These are phyloP conservation scores for Eulemur rubriventer DNA, from an alignment of 2,797 vertebrate genomes.

Conservation along the genomic window DNA sequence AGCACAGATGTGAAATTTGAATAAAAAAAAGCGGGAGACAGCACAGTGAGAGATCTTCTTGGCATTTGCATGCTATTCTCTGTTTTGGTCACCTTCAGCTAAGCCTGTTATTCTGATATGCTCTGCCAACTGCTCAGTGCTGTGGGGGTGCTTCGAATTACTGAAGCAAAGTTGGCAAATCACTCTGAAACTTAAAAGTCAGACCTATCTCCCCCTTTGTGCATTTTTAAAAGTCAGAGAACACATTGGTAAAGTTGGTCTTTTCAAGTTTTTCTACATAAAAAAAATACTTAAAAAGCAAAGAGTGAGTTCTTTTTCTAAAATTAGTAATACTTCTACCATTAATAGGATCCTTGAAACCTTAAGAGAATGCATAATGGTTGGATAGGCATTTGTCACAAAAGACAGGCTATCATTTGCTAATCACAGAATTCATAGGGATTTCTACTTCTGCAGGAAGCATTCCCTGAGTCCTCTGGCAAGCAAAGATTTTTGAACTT, in stretches of 20 bases:
- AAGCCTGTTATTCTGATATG: not conserved
- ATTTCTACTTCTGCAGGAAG: not conserved
- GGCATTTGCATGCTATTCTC: constrained; percentile 15
- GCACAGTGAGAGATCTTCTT: not conserved
- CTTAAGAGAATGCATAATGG: not conserved
- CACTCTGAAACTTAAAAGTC: not conserved
- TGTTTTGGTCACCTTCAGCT: constrained; percentile 62
- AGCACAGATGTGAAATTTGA: constrained; percentile 74
- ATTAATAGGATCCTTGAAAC: not conserved
- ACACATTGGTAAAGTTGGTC: not conserved
- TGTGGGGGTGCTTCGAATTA: not conserved
- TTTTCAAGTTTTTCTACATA: constrained; percentile 5
- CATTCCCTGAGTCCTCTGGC: not conserved
- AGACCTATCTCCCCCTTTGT: not conserved
- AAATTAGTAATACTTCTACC: not conserved
- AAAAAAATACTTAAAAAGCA: not conserved
- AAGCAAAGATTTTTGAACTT: not conserved
- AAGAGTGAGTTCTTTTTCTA: not conserved
- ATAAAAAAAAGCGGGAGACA: constrained; percentile 7
- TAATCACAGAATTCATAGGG: not conserved
- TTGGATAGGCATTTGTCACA: not conserved
- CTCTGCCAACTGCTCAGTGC: constrained; percentile 42
- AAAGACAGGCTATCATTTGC: not conserved
- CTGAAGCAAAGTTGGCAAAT: constrained; percentile 14
- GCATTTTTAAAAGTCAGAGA: constrained; percentile 7